Conservation (phyloP, 2,888 invertebrate species). For the Latheticus oryzae region DNA sequence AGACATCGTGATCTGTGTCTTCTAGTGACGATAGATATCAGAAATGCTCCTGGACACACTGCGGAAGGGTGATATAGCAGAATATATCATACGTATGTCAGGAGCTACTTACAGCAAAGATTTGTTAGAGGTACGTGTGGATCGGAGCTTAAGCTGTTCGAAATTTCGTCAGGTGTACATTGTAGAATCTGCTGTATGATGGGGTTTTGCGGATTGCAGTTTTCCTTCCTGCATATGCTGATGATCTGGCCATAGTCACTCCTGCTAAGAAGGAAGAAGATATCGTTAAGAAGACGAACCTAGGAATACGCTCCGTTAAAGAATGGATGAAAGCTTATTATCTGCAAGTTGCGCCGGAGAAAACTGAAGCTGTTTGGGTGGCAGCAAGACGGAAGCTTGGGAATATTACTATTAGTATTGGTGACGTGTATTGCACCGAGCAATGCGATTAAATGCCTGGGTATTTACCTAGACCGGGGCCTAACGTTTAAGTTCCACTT, state of each 20-base stretch:
- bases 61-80: not conserved
- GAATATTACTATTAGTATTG: not conserved
- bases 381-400: not conserved
- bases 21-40: not conserved
- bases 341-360: not conserved
- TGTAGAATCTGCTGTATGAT: not conserved
- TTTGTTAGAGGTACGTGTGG: not conserved
- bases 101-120: not conserved
- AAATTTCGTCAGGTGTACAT: not conserved
- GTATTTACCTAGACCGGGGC: not conserved
- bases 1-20: not conserved
- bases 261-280: not conserved
- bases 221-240: not conserved
- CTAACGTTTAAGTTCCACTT: not conserved
- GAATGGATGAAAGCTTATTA: not conserved
- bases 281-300: not conserved
- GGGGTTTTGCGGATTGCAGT: not conserved
- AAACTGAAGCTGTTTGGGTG: not conserved
- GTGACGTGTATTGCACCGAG: not conserved
- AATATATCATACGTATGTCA: not conserved
- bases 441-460: not conserved
- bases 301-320: not conserved
- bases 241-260: not conserved
- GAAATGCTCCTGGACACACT: not conserved
- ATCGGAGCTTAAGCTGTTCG: not conserved